Conservation (phyloP, 92 coral and sea anemone genomes). For the Heliopora coerulea region DNA sequence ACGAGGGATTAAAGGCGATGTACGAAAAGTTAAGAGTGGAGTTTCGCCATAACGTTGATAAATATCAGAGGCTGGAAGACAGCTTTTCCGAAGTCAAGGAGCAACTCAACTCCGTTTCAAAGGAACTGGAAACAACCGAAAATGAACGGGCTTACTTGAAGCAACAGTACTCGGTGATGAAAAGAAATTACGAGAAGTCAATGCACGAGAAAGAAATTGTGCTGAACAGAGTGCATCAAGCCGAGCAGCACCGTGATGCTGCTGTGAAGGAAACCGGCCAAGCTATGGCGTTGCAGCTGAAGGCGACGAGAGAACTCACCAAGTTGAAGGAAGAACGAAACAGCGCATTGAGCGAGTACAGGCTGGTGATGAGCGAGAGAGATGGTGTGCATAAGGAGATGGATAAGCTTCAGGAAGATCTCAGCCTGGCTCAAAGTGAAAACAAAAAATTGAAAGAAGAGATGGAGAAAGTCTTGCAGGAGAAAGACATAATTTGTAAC, state of each 20-base stretch:
- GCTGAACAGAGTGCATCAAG: slow-evolving; percentile 61
- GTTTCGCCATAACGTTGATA: slow-evolving; percentile 67
- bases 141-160: slow-evolving; percentile 69
- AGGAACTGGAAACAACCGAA: slow-evolving; percentile 65
- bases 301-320: slow-evolving; percentile 70
- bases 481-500: slow-evolving; percentile 54
- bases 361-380: slow-evolving; percentile 91
- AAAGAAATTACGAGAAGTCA: slow-evolving; percentile 70
- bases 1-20: slow-evolving; percentile 60
- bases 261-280: slow-evolving; percentile 76
- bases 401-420: slow-evolving; percentile 88
- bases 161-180: slow-evolving; percentile 66
- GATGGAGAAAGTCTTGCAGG: slow-evolving; percentile 57
- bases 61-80: slow-evolving; percentile 60
- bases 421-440: slow-evolving; percentile 50
- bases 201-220: slow-evolving; percentile 65
- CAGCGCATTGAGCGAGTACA: slow-evolving; percentile 82
- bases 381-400: slow-evolving; percentile 94
- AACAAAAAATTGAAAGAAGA: slow-evolving; percentile 67
- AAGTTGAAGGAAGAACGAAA: slow-evolving; percentile 91
- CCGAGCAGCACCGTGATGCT: slow-evolving; percentile 65
- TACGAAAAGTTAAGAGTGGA: slow-evolving; percentile 72
- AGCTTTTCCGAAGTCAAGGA: slow-evolving; percentile 62
- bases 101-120: slow-evolving; percentile 55
- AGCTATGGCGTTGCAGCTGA: slow-evolving; percentile 65